Evolutionary conservation across 2,113 vertebrate species (phyloP).

Genomic region (Ptilonorhynchus violaceus): DNA sequence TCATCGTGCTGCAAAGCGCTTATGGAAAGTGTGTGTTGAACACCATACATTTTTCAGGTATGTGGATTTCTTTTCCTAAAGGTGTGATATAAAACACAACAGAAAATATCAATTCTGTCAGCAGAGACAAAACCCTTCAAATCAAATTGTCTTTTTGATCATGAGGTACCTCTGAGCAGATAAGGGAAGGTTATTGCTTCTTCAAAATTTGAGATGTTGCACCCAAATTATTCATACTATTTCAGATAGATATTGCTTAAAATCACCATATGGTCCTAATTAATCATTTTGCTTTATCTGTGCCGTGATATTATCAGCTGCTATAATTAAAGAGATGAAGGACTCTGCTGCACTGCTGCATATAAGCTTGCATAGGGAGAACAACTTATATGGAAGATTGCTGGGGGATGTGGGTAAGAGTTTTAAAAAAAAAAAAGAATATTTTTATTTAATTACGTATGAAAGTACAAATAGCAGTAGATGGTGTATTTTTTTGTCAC

Average conservation of each 20-base stretch:
- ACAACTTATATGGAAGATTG: neutral
- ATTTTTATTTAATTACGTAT: neutral
- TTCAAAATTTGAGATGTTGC: neutral
- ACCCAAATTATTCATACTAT: neutral
- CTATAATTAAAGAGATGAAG: neutral
- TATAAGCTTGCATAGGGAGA: neutral
- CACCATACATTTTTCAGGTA: slow-evolving; percentile 99
- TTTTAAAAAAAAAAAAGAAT: neutral
- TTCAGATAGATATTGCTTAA: neutral
- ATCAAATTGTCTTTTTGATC: neutral
- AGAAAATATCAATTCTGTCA: neutral
- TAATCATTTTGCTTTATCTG: neutral
- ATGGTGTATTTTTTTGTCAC: neutral
- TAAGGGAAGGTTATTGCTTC: neutral
- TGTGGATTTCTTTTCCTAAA: slow-evolving; percentile 13
- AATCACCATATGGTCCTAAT: neutral
- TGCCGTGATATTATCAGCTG: neutral
- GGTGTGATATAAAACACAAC: neutral
- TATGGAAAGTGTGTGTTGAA: slow-evolving; percentile 98
- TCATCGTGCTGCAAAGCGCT: slow-evolving; percentile 92
- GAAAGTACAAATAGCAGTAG: neutral
- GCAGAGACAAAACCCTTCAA: neutral
- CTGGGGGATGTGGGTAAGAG: neutral
- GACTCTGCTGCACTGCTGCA: neutral
- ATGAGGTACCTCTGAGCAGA: neutral